Evolutionary conservation across 2,113 vertebrate genomes (phyloP).

Genomic region (Rhinoderma darwinii): DNA sequence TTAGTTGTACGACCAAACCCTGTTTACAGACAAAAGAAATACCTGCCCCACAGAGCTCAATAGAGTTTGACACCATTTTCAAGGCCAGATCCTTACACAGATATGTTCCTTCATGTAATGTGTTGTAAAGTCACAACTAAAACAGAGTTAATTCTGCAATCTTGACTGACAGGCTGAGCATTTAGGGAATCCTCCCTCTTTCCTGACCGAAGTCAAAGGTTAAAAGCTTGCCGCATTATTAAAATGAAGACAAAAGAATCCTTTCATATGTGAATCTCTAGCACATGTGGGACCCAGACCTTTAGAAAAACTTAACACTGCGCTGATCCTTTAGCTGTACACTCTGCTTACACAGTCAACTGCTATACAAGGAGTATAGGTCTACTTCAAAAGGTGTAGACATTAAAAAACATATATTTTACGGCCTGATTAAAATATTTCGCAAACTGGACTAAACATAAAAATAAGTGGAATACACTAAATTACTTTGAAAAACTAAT

Average conservation of each 20-base stretch:
- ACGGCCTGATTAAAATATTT: not conserved
- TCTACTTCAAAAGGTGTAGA: not conserved
- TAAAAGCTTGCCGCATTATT: conserved; percentile 74
- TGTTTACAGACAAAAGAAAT: conserved; percentile 29
- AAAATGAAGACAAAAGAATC: conserved; percentile 63
- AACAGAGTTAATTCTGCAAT: conserved; percentile 24
- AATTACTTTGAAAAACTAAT: no score
- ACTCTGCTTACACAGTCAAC: conserved; percentile 10
- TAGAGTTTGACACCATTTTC: conserved; percentile 9
- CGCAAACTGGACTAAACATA: not conserved
- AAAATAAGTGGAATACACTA: not conserved
- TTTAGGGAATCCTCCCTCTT: conserved; percentile 65
- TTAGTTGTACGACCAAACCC: conserved; percentile 3
- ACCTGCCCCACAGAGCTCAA: not conserved
- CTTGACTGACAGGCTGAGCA: conserved; percentile 58
- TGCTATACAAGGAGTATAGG: not conserved
- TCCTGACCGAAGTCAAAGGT: conserved; percentile 71
- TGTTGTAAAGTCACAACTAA: conserved; percentile 8
- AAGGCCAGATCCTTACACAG: conserved; percentile 20
- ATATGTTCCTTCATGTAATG: conserved; percentile 2
- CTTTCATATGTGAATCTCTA: conserved; percentile 72
- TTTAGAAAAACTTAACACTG: conserved; percentile 26
- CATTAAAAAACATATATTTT: not conserved
- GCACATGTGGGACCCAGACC: conserved; percentile 78
- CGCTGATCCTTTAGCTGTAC: conserved; percentile 38